Evolutionary conservation across 2,888 invertebrate genomes (phyloP).

Genomic region (Digitonthophagus gazella): DNA sequence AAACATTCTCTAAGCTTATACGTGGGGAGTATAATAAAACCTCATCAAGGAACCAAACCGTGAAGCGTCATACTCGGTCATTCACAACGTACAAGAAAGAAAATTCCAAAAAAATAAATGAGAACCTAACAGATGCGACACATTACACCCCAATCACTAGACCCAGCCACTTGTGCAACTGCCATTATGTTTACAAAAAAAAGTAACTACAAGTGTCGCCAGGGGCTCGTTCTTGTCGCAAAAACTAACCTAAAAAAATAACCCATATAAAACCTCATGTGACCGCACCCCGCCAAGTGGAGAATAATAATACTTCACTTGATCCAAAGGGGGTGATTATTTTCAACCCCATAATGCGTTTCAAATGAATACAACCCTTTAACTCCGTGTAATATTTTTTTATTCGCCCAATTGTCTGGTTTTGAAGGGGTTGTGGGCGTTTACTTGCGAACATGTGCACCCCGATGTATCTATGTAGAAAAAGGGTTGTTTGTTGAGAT

Average conservation of each 20-base stretch:
- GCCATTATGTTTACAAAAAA: constrained; percentile 39
- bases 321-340: constrained; percentile 32
- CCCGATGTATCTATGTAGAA: background rate
- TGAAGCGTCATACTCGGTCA: constrained; percentile 1
- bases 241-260: constrained; percentile 32
- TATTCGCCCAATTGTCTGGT: constrained; percentile 15
- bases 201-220: constrained; percentile 34
- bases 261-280: constrained; percentile 31
- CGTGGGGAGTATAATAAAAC: background rate
- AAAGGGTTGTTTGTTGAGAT: constrained; percentile 1
- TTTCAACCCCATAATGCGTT: constrained; percentile 30
- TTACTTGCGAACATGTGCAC: constrained; percentile 6
- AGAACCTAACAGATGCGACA: constrained; percentile 31
- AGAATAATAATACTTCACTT: constrained; percentile 36
- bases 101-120: constrained; percentile 22
- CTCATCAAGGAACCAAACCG: background rate
- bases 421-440: background rate
- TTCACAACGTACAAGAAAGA: constrained; percentile 2
- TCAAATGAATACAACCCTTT: constrained; percentile 26
- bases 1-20: background rate
- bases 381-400: constrained; percentile 19
- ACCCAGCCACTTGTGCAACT: constrained; percentile 41
- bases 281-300: constrained; percentile 34
- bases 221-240: constrained; percentile 28
- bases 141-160: constrained; percentile 13